Base-by-base conservation (phyloP, 2,113 vertebrate species). In the Hyaena hyaena region DNA sequence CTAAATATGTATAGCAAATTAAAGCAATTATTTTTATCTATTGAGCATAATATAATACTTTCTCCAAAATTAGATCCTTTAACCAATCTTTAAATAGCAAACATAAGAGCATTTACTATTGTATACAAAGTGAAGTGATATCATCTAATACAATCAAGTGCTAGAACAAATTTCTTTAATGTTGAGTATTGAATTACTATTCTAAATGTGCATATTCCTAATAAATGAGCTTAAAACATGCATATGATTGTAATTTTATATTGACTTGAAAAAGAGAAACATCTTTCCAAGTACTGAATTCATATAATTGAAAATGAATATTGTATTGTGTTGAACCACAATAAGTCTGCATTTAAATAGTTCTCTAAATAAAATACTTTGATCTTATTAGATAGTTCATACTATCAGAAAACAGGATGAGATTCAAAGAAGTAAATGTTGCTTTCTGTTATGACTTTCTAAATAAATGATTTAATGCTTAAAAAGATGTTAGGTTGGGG, bases 401-500 rank as follows among this genome's bases (percentile, higher is more conserved):
- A 39, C 8, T 89, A 0, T 87, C 66, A 71, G 15, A 71, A 90
- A 89, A 84, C 0, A 43, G 10, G 17, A 90, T 90, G 85, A 3
- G 43, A 5, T 33, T 61, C 85, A 92, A 86, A 96, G 65, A 4
- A 0, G 0, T 76, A 96, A 88, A 45, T 63, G 71, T 4, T 96
- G 8, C 24, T 85, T 61, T 90, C 85, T 97, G 73, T 88, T 53
- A 33, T 28, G 65, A 28, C 89, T 28, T 97, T 69, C 69, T 96
- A 88, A 93, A 93, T 94, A 97, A 97, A 88, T 96, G 73, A 1
- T 61, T 94, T 92, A 93, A 66, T 33, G 14, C 9, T 79, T 96
- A 97, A 79, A 96, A 98, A 95, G 80, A 95, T 82, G 1, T 87
- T 87, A 90, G 50, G 9, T 91, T 97, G 48, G 28, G 81, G 96